Conservation (phyloP, 2,113 vertebrate genomes). For the Neogobius melanostomus region DNA sequence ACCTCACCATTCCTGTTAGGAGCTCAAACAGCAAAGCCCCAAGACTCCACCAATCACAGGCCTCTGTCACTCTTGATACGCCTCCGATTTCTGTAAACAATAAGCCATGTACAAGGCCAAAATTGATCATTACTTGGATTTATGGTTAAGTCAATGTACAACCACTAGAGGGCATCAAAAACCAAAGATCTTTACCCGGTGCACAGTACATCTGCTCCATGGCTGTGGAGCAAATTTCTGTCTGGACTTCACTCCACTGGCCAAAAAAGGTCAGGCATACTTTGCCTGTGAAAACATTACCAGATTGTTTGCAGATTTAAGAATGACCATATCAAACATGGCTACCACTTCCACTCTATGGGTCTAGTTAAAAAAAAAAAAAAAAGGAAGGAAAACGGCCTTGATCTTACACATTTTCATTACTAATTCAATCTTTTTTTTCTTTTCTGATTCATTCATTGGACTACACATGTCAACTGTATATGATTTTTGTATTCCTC, state of each 20-base stretch:
- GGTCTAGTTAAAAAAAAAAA: too few relatives aligned
- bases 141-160: neutral
- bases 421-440: too few relatives aligned
- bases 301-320: neutral
- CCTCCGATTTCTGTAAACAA: constrained; percentile 88
- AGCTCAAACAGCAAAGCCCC: constrained; percentile 91
- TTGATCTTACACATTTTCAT: too few relatives aligned
- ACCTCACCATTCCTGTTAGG: constrained; percentile 89
- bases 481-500: too few relatives aligned
- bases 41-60: constrained; percentile 98
- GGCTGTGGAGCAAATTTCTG: constrained; percentile 81
- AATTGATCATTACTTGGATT: neutral
- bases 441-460: too few relatives aligned
- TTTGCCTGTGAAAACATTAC: constrained; percentile 80
- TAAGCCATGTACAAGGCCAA: neutral
- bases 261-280: constrained; percentile 92
- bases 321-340: too few relatives aligned
- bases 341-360: too few relatives aligned
- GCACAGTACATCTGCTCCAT: constrained; percentile 89
- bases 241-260: constrained; percentile 95
- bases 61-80: constrained; percentile 83
- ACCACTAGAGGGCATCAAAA: constrained; percentile 53
- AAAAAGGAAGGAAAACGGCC: too few relatives aligned
- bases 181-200: constrained; percentile 80
- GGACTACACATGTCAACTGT: too few relatives aligned